Conservation (phyloP, 1,140 invertebrate genomes). For the Drosophila subpulchrella region DNA sequence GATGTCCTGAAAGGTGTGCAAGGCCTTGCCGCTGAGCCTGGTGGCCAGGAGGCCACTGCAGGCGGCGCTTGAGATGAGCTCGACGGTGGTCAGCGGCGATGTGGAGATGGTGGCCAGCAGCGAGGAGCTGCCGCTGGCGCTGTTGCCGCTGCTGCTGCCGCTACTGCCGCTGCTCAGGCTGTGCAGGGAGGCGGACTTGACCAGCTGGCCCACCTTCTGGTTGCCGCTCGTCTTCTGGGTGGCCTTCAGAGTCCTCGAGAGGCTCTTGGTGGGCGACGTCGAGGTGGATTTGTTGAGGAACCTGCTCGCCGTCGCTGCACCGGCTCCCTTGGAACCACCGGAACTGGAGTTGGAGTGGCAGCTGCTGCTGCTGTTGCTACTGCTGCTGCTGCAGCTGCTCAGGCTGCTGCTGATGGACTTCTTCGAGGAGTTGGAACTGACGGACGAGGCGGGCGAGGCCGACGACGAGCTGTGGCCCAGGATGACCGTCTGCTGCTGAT, state of each 20-base stretch:
- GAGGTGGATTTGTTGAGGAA: constrained; percentile 69
- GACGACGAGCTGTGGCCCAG: constrained; percentile 66
- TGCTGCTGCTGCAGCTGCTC: constrained; percentile 67
- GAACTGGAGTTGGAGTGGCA: constrained; percentile 27
- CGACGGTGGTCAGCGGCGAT: constrained; percentile 76
- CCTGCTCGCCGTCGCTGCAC: constrained; percentile 58
- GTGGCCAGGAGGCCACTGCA: constrained; percentile 79
- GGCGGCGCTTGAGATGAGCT: constrained; percentile 72
- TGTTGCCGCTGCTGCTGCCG: constrained; percentile 43
- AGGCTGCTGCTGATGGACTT: constrained; percentile 58
- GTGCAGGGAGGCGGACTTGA: constrained; percentile 77
- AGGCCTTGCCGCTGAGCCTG: constrained; percentile 72
- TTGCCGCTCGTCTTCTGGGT: constrained; percentile 57
- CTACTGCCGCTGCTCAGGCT: constrained; percentile 64
- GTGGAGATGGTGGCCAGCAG: constrained; percentile 81
- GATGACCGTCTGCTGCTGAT: constrained; percentile 55
- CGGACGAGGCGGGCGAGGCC: constrained; percentile 77
- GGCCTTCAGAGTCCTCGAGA: constrained; percentile 63
- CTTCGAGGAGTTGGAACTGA: constrained; percentile 77
- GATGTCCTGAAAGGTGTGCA: constrained; percentile 81
- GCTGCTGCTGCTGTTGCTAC: constrained; percentile 35
- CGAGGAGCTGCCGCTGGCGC: constrained; percentile 65
- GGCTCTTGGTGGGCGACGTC: constrained; percentile 64
- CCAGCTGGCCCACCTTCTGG: constrained; percentile 67
- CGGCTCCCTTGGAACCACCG: constrained; percentile 35